Base-by-base conservation (phyloP, 2,113 vertebrate genomes). In the Eclectus roratus region DNA sequence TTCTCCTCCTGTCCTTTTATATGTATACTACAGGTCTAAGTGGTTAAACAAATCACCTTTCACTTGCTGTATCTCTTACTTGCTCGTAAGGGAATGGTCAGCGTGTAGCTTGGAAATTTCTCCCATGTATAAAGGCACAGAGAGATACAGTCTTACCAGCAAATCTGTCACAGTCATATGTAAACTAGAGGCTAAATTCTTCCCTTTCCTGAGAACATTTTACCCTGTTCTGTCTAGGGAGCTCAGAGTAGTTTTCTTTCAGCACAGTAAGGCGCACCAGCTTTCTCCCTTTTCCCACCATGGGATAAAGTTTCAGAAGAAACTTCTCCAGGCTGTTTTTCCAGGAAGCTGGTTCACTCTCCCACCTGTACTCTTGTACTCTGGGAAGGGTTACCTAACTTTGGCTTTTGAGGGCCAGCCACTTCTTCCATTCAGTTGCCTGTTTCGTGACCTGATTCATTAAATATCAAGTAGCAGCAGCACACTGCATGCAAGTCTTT, bases 401-500 rank as follows among this genome's bases (percentile, higher is more conserved):
- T 70, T 41, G 72, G 21, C 35, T 78, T 43, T 50, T 27, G 24
- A 39, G 55, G 24, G 29, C 19, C 55, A 74, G 24, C 13, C 65
- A 17, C 74, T 80, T 71, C 37, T 86, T 65, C 56, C 11, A 1
- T 69, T 55, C 2, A 2, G 39, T 33, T 33, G 2, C 61, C 50
- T 25, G 13, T 41, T 89, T 39, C 2, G 0, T 44, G 33, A 11
- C 16, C 16, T 46, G 16, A 3, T 58, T 60, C 19, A 6, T 4
- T 66, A 50, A 63, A 9, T 61, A 19, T 33, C n/a, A 24, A 35
- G n/a, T 33, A 84, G 81, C 61, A 78, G 44, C 74, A 7, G 76
- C 37, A 23, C 24, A 9, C 33, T 27, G 31, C 11, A 47, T 10
- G n/a, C 0, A 0, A 69, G 13, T 20, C 24, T 55, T 49, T 0